Evolutionary conservation across 1,140 invertebrate genomes (phyloP).

Genomic region (Drosophila albomicans): DNA sequence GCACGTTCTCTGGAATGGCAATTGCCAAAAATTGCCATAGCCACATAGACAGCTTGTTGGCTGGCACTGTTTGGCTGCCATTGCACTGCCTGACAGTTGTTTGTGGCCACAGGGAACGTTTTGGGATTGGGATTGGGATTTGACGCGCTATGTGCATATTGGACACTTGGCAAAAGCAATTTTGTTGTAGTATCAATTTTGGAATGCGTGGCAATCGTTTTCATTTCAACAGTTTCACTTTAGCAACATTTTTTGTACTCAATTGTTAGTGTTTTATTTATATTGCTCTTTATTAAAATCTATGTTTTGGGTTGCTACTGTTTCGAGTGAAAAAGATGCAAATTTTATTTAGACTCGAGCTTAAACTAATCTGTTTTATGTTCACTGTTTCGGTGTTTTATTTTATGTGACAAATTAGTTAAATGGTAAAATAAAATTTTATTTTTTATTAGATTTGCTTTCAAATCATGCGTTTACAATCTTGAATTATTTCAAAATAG

Average conservation of each 20-base stretch:
- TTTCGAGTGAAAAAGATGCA: background rate
- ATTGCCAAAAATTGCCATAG: slow-evolving; percentile 4
- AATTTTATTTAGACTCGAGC: too few species aligned
- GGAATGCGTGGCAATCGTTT: background rate
- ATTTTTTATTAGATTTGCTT: too few species aligned
- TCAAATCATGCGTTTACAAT: too few species aligned
- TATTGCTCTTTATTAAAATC: background rate
- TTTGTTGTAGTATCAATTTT: background rate
- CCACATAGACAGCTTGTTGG: slow-evolving; percentile 11
- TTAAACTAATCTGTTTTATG: too few species aligned
- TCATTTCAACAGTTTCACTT: background rate
- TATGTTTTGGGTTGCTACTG: background rate
- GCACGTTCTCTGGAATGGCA: slow-evolving; percentile 34
- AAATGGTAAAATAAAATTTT: too few species aligned
- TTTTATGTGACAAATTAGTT: too few species aligned
- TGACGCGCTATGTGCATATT: slow-evolving; percentile 2
- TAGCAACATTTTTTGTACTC: background rate
- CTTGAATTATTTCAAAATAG: too few species aligned
- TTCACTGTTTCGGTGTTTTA: too few species aligned
- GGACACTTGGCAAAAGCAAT: background rate
- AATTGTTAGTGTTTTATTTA: background rate
- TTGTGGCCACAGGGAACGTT: slow-evolving; percentile 16
- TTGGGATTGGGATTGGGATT: slow-evolving; percentile 33
- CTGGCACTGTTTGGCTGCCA: slow-evolving; percentile 18
- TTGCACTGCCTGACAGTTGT: slow-evolving; percentile 14